Evolutionary conservation across 2,113 vertebrate genomes (phyloP).

Genomic region (Gadus macrocephalus): DNA sequence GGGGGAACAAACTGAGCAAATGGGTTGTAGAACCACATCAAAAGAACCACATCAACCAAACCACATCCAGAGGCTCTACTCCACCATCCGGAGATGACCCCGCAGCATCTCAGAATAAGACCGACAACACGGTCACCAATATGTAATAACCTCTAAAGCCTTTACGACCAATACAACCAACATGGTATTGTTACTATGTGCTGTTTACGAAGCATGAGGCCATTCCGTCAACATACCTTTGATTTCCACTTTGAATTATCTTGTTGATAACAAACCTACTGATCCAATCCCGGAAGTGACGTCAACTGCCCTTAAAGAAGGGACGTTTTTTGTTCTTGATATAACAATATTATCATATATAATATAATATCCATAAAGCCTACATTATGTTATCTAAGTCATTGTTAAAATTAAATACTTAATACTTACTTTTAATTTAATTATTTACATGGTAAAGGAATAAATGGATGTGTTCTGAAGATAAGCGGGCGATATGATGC

Average conservation of each 20-base stretch:
- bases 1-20: neutral
- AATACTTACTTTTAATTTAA: neutral
- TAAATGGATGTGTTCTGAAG: neutral
- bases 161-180: rapidly evolving
- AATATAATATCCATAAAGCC: neutral
- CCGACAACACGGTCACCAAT: constrained; percentile 7
- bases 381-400: neutral
- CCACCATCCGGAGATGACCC: constrained; percentile 33
- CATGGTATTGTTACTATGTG: neutral
- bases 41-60: neutral
- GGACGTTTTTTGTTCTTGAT: neutral
- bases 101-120: constrained; percentile 38
- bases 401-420: neutral
- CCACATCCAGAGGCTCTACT: constrained; percentile 13
- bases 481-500: neutral
- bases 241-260: constrained; percentile 33
- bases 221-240: constrained; percentile 41
- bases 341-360: neutral
- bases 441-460: neutral
- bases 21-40: neutral
- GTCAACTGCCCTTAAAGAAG: constrained; percentile 8
- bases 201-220: neutral
- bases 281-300: constrained; percentile 57
- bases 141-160: neutral
- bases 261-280: constrained; percentile 63